Base-by-base conservation (phyloP, 2,113 vertebrate species). In the Gopherus evgoodei region DNA sequence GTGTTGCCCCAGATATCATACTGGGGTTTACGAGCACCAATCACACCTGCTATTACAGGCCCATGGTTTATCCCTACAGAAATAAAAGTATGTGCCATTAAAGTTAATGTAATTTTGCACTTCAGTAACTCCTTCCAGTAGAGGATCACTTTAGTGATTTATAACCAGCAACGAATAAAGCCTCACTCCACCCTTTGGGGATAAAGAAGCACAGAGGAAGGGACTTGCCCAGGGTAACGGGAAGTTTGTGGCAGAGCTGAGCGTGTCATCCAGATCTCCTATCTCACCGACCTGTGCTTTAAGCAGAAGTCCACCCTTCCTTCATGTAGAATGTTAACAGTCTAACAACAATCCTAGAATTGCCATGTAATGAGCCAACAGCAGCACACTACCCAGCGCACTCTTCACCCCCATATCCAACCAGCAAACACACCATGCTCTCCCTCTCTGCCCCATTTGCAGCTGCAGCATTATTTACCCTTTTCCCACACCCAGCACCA, bases 1-100 rank as follows among this genome's bases (percentile, higher is more conserved):
- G 99, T 99, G 97, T 99, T 99, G 42, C 99, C 99, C 99, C 99
- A 99, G 17, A 99, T 99, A 89, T 99, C 99, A 1, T 99, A 99
- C 96, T 99, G 99, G 42, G 99, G 99, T 49, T 99, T 99, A 50
- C 99, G 98, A n/a, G 99, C 99, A 31, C 99, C 99, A 1, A 99
- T 99, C 88, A 99, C 99, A 13, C 99, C 99, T 5, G 99, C 99
- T 22, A 99, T 99, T 87, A 99, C 99, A 1, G 99, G 99, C 59
- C 99, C 99, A 0, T 99, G 99, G 94, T 99, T 99, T 93, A 99
- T 99, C 21, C 99, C 99, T 99, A 95, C 5, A 69, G 1, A 86
- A 76, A 94, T 65, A 95, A 81, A 86, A 87, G 53, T 35, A 79
- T 1, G 1, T 50, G 24, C 29, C 11, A 7, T 27, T 78, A 47